Evolutionary conservation across 2,888 invertebrate genomes (phyloP).

Genomic region (Apamea monoglypha): DNA sequence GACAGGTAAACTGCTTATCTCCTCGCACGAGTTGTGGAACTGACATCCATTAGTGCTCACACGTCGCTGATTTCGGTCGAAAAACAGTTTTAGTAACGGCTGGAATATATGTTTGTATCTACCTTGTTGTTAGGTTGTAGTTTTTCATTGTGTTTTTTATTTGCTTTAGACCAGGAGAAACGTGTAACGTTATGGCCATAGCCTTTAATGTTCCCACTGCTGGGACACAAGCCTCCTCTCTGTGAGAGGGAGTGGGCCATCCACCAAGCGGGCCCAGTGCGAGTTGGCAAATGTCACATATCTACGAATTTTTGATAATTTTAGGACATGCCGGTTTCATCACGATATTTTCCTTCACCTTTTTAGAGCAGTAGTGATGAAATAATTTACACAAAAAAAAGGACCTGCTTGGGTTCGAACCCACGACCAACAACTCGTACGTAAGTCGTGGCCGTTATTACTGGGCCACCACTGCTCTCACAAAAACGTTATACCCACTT

Average conservation of each 20-base stretch:
- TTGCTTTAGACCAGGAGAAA: not conserved
- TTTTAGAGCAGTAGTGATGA: too few relatives aligned
- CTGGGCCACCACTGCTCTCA: not conserved
- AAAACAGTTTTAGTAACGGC: conserved; percentile 25
- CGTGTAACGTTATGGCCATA: not conserved
- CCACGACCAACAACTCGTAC: too few relatives aligned
- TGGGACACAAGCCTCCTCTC: not conserved
- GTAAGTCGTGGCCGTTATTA: too few relatives aligned
- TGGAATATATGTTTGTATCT: not conserved
- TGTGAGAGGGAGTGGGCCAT: too few relatives aligned
- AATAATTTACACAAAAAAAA: too few relatives aligned
- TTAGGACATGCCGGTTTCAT: too few relatives aligned
- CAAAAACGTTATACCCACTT: not conserved
- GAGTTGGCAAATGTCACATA: too few relatives aligned
- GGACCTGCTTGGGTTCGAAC: too few relatives aligned
- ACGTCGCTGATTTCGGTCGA: conserved; percentile 35
- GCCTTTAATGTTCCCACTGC: not conserved
- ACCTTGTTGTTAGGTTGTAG: not conserved
- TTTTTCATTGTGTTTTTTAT: not conserved
- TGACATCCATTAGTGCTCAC: conserved; percentile 32
- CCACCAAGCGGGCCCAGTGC: too few relatives aligned
- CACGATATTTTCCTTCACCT: too few relatives aligned
- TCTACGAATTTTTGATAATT: too few relatives aligned
- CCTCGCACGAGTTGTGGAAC: conserved; percentile 21
- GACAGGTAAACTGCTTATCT: conserved; percentile 32